Percentiles rank a stretch among this genome's conserved stretches.
Conservation (phyloP, 2,797 vertebrate genomes). For the Luscinia megarhynchos region DNA sequence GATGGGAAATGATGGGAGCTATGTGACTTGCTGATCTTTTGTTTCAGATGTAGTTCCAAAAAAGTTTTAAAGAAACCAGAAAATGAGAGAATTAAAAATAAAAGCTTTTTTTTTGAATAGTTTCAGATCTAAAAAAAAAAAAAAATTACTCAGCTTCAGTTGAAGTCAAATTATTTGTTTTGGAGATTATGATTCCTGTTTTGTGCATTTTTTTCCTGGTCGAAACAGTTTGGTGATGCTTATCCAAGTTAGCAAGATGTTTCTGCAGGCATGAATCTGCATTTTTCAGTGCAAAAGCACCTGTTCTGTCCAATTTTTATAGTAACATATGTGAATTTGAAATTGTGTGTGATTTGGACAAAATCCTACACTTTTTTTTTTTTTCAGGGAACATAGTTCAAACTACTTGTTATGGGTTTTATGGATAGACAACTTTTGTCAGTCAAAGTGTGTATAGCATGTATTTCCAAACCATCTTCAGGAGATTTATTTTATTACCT, state of each 20-base stretch:
- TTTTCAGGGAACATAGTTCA: neutral
- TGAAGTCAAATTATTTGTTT: neutral
- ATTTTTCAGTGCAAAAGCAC: neutral
- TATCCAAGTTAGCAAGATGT: neutral
- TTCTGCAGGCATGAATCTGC: neutral
- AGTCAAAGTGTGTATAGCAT: neutral
- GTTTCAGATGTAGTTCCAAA: neutral
- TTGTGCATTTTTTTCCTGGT: neutral
- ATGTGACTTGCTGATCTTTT: neutral
- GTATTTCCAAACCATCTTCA: conserved; percentile 22
- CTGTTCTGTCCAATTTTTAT: neutral
- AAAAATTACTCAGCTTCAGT: neutral
- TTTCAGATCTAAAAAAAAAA: neutral
- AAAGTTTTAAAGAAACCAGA: neutral
- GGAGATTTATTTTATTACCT: conserved; percentile 16
- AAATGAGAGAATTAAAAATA: neutral
- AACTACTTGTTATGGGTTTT: conserved; percentile 8
- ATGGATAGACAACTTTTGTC: neutral
- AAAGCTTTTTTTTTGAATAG: neutral
- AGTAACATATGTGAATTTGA: neutral
- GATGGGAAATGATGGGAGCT: neutral
- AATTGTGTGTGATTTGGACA: neutral
- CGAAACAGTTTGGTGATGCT: neutral
- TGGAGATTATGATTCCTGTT: neutral
- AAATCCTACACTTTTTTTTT: neutral